Evolutionary conservation across 1,140 invertebrate genomes (phyloP), one percentile per base, ranked within the genome.

Genomic region (Rhopalosiphum padi): DNA sequence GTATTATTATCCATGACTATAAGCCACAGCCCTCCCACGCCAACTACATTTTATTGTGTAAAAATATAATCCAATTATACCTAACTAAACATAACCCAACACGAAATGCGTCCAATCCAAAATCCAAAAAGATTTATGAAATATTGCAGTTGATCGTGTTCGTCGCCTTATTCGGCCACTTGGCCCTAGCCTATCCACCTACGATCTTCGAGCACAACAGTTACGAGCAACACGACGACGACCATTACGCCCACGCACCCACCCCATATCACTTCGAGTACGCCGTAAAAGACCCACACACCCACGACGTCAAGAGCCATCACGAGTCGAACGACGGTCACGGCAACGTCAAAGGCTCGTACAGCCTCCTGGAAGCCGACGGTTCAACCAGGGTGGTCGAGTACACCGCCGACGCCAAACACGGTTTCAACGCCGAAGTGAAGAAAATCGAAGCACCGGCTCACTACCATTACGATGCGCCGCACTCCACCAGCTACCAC

Each of bases 381-480:
- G 88, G 88, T 55, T 55, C 88, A 0, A 89, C 96, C 96, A 89
- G 97, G 97, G 94, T 89, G 8, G 48, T 89, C 35, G 9, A 37
- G 7, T 89, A 89, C 51, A 96, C 96, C 6, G 96, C 96, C 8
- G 96, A 97, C 94, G 94, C 95, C 35, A 95, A 96, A 88, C 96
- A 96, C 94, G 97, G 97, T 68, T 97, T 97, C 95, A 96, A 93
- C 43, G 93, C 93, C 11, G 37, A 82, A 0, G 93, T 90, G 35
- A 89, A 89, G 51, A 89, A 89, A 89, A 89, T 89, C 51, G 83
- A 82, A 30, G 60, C 93, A 0, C 30, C 48, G 0, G 51, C 37
- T 55, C 88, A 89, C 23, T 8, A 37, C 9, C n/a, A 55, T 15
- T 35, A 55, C n/a, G 48, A n/a, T n/a, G 15, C 55, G 4, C 55